These are phyloP conservation scores for Carterocephalus palaemon DNA, from an alignment of 2,888 invertebrate species.

Conservation along the genomic window DNA sequence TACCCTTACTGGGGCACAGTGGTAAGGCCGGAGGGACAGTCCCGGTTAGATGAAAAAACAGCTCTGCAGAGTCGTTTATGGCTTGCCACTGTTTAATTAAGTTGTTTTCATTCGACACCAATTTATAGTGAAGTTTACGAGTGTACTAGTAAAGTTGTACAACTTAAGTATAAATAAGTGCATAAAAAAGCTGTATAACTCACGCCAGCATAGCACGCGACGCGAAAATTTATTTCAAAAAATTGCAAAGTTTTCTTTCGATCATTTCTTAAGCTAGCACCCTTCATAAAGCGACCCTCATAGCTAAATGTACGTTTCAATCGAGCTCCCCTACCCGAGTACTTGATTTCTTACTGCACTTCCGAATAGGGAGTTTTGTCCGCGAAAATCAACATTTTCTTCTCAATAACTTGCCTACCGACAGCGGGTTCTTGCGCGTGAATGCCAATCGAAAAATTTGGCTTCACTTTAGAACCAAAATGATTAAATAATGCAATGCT, in stretches of 20 bases:
- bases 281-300: slow-evolving; percentile 13
- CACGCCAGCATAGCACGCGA: slow-evolving; percentile 12
- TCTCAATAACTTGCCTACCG: slow-evolving; percentile 46
- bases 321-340: slow-evolving; percentile 29
- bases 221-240: slow-evolving; percentile 1
- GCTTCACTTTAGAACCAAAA: no score
- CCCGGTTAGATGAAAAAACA: no score
- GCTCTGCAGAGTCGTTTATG: no score
- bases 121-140: slow-evolving; percentile 4
- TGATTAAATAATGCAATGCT: no score
- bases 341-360: slow-evolving; percentile 63
- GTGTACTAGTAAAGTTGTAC: no score
- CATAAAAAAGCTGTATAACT: not conserved
- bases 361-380: slow-evolving; percentile 50
- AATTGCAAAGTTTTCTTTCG: slow-evolving; percentile 3
- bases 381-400: slow-evolving; percentile 67
- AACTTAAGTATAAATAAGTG: not conserved
- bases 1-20: no score
- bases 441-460: slow-evolving; percentile 11
- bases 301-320: slow-evolving; percentile 24
- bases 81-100: no score
- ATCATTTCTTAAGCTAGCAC: slow-evolving; percentile 11
- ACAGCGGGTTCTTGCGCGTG: not conserved
- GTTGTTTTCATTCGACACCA: not conserved
- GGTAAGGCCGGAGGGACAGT: no score